Evolutionary conservation across 2,888 invertebrate genomes (phyloP).

Genomic region (Leucania comma): DNA sequence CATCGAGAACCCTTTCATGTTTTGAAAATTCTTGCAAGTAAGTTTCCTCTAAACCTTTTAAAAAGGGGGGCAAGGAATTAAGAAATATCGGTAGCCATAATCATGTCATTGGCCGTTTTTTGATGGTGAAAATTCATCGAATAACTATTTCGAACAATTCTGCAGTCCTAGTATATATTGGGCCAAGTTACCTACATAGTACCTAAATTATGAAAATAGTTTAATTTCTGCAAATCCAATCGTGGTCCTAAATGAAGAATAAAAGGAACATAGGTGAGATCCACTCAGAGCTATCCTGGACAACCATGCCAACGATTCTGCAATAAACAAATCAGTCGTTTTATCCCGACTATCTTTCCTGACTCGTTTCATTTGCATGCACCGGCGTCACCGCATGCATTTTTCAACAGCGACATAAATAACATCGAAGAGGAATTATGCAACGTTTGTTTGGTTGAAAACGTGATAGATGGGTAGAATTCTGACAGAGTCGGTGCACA

Average conservation of each 20-base stretch:
- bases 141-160: no score
- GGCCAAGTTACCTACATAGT: no score
- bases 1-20: not conserved
- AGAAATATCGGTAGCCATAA: not conserved
- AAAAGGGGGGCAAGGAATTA: not conserved
- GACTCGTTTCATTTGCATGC: slow-evolving; percentile 43
- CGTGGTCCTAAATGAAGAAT: no score
- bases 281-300: no score
- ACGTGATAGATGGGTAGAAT: not conserved
- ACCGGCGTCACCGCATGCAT: slow-evolving; percentile 47
- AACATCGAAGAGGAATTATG: slow-evolving; percentile 24
- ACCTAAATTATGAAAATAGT: no score
- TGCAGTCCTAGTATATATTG: no score
- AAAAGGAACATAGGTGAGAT: no score
- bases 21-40: not conserved
- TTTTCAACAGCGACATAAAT: slow-evolving; percentile 55
- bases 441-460: slow-evolving; percentile 26
- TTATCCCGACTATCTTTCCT: slow-evolving; percentile 28
- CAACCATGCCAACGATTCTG: not conserved
- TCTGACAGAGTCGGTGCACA: not conserved
- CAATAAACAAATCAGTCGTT: slow-evolving; percentile 9
- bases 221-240: no score
- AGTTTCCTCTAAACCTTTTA: not conserved
- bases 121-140: no score
- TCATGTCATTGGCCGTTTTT: no score